Base-by-base conservation (phyloP, 1,140 invertebrate species). In the Coptotermes formosanus region DNA sequence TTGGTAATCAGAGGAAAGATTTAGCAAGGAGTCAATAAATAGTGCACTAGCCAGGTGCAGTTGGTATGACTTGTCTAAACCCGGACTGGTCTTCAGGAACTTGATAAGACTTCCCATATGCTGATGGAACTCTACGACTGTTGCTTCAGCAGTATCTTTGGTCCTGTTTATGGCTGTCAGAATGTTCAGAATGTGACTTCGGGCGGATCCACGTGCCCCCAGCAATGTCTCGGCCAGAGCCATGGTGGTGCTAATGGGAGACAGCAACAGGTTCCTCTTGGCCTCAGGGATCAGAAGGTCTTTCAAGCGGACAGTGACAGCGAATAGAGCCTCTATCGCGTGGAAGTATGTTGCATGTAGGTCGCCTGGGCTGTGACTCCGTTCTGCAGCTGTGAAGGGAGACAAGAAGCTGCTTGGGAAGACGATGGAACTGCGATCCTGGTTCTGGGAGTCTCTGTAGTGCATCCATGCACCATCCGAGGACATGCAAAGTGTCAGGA, bases 191-290 rank as follows among this genome's bases (percentile, higher is more conserved):
- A 85, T 19, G 11, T 81, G 64, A 3, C n/a, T 19, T 16, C 85
- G 19, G 4, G 75, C 2, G 6, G 45, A 21, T 38, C 86, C 86
- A 59, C 83, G 38, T 4, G 86, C 82, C 6, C 82, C 86, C 11
- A 86, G 44, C 8, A 86, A 52, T 14, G 85, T 19, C 52, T 86
- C 43, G 19, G 83, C 86, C 7, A 84, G 52, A 23, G 83, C 82
- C 11, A 64, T 55, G 14, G 86, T 55, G 44, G 55, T 82, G 30
- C 82, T 86, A 0, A 86, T 1, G 1, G 86, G 86, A 3, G 86
- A 86, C 0, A 86, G 16, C 45, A 86, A 38, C 83, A 84, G 55
- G 55, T 86, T 86, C 45, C 12, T 32, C 14, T 25, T 44, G 19
- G 30, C 38, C 6, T 23, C 30, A 9, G 43, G 6, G 3, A 38